Conservation (phyloP, 2,113 vertebrate genomes). For the Gymnobelideus leadbeateri region DNA sequence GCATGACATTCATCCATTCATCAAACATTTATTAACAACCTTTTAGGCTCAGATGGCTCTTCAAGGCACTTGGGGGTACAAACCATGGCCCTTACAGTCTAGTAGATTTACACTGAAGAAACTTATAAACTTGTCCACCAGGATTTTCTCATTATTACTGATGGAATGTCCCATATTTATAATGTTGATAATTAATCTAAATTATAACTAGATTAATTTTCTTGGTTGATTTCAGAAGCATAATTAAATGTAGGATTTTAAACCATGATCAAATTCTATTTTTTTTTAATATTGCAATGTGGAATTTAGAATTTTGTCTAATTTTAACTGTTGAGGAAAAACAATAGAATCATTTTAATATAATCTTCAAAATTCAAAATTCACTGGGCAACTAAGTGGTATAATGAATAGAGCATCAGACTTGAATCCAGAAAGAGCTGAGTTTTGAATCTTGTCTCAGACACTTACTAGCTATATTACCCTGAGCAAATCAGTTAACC, state of each 20-base stretch:
- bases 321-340: slow-evolving; percentile 43
- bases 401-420: neutral
- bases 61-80: too few species aligned
- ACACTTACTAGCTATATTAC: neutral
- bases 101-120: neutral
- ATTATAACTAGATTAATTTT: slow-evolving; percentile 51
- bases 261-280: slow-evolving; percentile 16
- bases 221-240: slow-evolving; percentile 16
- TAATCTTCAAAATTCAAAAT: neutral
- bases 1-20: neutral
- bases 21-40: neutral
- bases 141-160: slow-evolving; percentile 61
- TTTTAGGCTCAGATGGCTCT: neutral
- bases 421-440: neutral
- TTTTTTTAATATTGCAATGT: slow-evolving; percentile 19
- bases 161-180: neutral
- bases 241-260: neutral
- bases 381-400: neutral
- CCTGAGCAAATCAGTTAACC: neutral
- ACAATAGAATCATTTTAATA: slow-evolving; percentile 8
- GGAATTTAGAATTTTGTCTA: neutral
- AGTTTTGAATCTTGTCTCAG: neutral
- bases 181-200: slow-evolving; percentile 73
- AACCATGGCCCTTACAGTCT: neutral
- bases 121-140: slow-evolving; percentile 59